A percentile compares a stretch with the other conserved stretches of the same genome.
These are phyloP conservation scores for Alfaro cultratus DNA, from an alignment of 2,797 vertebrate genomes.

Conservation along the genomic window DNA sequence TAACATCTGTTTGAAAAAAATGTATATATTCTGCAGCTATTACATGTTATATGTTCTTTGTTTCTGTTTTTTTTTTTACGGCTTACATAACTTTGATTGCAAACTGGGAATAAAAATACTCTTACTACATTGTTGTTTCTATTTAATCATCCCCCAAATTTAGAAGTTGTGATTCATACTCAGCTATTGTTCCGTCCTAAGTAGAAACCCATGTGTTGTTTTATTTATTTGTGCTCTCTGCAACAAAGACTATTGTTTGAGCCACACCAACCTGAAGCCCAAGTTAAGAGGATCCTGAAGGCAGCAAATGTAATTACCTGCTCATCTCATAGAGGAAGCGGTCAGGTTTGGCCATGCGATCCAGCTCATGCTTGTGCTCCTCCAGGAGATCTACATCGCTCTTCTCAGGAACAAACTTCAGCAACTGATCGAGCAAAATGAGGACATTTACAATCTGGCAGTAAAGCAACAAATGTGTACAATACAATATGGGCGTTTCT, in stretches of 20 bases:
- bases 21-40: not conserved
- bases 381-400: conserved; percentile 94
- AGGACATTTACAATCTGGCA: not conserved
- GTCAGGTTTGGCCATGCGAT: conserved; percentile 97
- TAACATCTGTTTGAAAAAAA: not conserved
- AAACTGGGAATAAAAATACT: conserved; percentile 22
- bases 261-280: conserved; percentile 6
- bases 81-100: conserved; percentile 16
- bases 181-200: conserved; percentile 45
- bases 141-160: conserved; percentile 30
- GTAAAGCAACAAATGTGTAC: not conserved
- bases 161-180: conserved; percentile 42
- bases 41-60: not conserved
- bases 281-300: not conserved
- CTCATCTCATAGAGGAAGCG: conserved; percentile 99
- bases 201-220: conserved; percentile 45
- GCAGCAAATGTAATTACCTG: conserved; percentile 79
- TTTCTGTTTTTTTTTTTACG: conserved; percentile 17
- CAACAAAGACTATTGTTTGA: conserved; percentile 58
- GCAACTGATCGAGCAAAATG: conserved; percentile 80
- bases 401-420: conserved; percentile 98
- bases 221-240: conserved; percentile 38
- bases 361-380: conserved; percentile 96
- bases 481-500: not conserved
- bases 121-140: conserved; percentile 25